Evolutionary conservation across 2,113 vertebrate species (phyloP).

Genomic region (Tauraco erythrolophus): DNA sequence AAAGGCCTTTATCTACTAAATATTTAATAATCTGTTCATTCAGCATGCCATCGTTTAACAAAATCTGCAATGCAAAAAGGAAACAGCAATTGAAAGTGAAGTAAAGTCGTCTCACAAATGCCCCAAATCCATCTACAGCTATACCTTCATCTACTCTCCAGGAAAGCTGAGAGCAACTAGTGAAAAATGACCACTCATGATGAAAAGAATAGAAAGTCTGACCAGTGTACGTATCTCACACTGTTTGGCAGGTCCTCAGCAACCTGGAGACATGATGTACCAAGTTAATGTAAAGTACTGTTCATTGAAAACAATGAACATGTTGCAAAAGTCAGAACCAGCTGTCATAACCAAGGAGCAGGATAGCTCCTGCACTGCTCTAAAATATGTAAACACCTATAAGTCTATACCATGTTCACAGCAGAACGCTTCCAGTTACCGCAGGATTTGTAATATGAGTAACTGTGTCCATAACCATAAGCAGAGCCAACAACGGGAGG

Average conservation of each 20-base stretch:
- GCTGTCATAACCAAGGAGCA: neutral
- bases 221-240: neutral
- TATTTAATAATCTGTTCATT: neutral
- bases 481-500: neutral
- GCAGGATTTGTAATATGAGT: neutral
- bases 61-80: neutral
- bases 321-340: neutral
- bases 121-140: neutral
- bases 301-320: neutral
- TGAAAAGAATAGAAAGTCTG: neutral
- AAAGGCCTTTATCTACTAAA: neutral
- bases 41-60: neutral
- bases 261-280: neutral
- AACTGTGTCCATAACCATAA: neutral
- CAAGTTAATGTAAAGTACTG: neutral
- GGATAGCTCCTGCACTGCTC: neutral
- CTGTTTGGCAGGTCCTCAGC: neutral
- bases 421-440: neutral
- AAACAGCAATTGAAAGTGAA: neutral
- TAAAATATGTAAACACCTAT: neutral
- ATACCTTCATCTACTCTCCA: neutral
- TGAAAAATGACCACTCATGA: neutral
- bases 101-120: neutral
- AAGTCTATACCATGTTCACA: neutral
- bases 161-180: neutral